phyloP scores from a whole-genome alignment of 2,113 vertebrate genomes.

The Nettapus auritus region DNA sequence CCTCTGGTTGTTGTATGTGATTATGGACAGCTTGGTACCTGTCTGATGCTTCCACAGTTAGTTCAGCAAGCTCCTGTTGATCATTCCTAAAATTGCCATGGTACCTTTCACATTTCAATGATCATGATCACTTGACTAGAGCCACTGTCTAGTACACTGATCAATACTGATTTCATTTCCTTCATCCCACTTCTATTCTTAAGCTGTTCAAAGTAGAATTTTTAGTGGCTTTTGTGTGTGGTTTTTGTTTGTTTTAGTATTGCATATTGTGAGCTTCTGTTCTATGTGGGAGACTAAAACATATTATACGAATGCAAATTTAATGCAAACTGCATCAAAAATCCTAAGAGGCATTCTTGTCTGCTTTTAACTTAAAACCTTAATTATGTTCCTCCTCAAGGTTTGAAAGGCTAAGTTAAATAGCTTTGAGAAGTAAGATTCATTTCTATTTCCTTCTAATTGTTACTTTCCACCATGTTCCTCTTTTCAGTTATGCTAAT shows the following conservation, averaged over 20 bases:
- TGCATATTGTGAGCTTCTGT: neutral
- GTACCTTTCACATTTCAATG: neutral
- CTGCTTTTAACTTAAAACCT: neutral
- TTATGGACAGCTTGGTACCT: neutral
- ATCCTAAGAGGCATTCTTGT: neutral
- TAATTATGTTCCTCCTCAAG: neutral
- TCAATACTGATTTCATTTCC: neutral
- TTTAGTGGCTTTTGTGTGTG: neutral
- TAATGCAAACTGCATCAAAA: neutral
- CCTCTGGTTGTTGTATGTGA: neutral
- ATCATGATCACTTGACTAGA: neutral
- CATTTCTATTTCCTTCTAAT: neutral
- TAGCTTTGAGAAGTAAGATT: neutral
- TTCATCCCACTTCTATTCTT: neutral
- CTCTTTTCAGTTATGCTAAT: slow-evolving; percentile 88
- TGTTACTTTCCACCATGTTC: neutral
- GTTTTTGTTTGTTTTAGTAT: neutral
- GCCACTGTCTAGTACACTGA: neutral
- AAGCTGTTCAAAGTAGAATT: neutral
- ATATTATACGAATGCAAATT: neutral
- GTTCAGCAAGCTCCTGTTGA: neutral
- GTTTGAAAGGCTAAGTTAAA: neutral
- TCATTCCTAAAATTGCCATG: neutral
- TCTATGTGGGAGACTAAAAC: neutral
- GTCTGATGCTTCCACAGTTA: neutral